These are phyloP conservation scores for Podarcis lilfordi DNA, from an alignment of 2,797 vertebrate genomes.

Conservation along the genomic window DNA sequence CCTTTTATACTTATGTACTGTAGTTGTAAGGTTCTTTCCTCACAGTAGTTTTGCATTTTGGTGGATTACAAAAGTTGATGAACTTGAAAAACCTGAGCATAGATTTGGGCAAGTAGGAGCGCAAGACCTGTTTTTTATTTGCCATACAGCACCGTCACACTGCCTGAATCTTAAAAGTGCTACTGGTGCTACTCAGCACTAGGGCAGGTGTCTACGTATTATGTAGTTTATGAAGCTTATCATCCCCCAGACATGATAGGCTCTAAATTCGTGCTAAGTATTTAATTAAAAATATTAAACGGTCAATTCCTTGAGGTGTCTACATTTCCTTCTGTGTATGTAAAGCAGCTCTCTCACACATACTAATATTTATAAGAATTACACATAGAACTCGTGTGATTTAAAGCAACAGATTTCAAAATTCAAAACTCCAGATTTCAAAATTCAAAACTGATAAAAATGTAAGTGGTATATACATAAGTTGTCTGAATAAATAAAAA, in stretches of 20 bases:
- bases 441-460: too few species aligned
- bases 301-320: neutral
- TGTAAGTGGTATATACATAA: too few species aligned
- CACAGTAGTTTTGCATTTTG: neutral
- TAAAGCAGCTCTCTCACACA: neutral
- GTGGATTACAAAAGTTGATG: neutral
- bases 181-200: neutral
- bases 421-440: neutral
- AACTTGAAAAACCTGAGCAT: neutral
- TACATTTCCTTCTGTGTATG: neutral
- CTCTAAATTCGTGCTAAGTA: neutral
- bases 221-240: neutral
- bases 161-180: neutral
- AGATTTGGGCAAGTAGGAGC: neutral
- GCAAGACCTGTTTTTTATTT: neutral
- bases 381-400: neutral
- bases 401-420: neutral
- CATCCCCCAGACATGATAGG: too few species aligned
- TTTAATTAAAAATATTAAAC: neutral
- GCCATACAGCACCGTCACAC: neutral
- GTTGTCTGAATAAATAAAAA: too few species aligned
- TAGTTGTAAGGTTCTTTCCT: neutral
- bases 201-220: neutral
- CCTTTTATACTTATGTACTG: neutral
- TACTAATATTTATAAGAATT: neutral